phyloP scores from a whole-genome alignment of 1,140 invertebrate genomes.

The Arctopsyche grandis region DNA sequence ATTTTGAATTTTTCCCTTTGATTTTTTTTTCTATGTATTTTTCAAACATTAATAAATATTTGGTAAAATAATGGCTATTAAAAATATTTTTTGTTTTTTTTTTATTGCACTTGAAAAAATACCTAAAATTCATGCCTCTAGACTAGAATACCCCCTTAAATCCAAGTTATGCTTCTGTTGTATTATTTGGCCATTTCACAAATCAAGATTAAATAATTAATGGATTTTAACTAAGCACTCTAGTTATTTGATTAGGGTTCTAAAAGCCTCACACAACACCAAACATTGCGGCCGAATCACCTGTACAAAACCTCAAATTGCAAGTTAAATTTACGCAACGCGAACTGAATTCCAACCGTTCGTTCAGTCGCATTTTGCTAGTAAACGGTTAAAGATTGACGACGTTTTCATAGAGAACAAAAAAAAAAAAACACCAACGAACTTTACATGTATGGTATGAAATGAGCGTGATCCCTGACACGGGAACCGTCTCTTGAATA shows the following conservation, averaged over 20 bases:
- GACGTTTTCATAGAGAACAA: background rate
- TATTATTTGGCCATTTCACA: background rate
- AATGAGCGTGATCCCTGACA: background rate
- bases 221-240: constrained; percentile 14
- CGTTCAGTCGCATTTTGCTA: background rate
- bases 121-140: no score
- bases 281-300: background rate
- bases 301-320: background rate
- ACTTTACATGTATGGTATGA: background rate
- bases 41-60: no score
- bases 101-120: no score
- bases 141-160: no score
- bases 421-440: background rate
- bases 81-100: no score
- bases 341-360: background rate
- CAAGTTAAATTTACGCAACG: background rate
- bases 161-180: background rate
- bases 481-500: constrained; percentile 7
- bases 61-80: no score
- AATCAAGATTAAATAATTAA: background rate
- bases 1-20: no score
- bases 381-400: background rate
- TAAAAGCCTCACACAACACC: background rate
- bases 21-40: no score
- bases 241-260: constrained; percentile 18